phyloP scores from a whole-genome alignment of 2,888 invertebrate genomes.

The Bembecia ichneumoniformis region DNA sequence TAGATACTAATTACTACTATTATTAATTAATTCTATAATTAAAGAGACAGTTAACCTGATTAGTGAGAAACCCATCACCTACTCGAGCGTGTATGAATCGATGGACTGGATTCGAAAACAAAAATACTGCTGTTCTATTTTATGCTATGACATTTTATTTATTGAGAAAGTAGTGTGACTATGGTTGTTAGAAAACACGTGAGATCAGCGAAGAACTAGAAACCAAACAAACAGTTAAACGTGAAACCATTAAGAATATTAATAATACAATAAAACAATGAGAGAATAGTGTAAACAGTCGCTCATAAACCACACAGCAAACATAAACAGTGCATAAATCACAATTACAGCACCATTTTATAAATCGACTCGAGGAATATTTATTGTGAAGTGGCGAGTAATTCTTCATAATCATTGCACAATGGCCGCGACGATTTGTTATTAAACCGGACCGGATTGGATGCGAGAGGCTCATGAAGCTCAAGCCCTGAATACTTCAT shows the following conservation, averaged over 20 bases:
- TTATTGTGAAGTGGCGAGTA: slow-evolving; percentile 30
- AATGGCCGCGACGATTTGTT: slow-evolving; percentile 44
- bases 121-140: too few species aligned
- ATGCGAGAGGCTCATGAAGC: slow-evolving; percentile 21
- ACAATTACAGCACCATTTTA: slow-evolving; percentile 26
- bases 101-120: too few species aligned
- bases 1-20: too few species aligned
- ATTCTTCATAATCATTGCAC: slow-evolving; percentile 39
- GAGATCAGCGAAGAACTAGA: too few species aligned
- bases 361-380: slow-evolving; percentile 25
- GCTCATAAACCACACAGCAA: neutral
- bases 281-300: neutral
- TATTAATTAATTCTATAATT: too few species aligned
- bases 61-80: too few species aligned
- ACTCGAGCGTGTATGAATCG: too few species aligned
- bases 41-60: too few species aligned
- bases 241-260: neutral
- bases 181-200: too few species aligned
- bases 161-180: too few species aligned
- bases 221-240: too few species aligned
- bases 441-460: slow-evolving; percentile 34
- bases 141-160: too few species aligned
- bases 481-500: slow-evolving; percentile 57
- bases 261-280: neutral
- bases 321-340: slow-evolving; percentile 27